Conservation (phyloP, 2,113 vertebrate species). For the Odocoileus virginianus region DNA sequence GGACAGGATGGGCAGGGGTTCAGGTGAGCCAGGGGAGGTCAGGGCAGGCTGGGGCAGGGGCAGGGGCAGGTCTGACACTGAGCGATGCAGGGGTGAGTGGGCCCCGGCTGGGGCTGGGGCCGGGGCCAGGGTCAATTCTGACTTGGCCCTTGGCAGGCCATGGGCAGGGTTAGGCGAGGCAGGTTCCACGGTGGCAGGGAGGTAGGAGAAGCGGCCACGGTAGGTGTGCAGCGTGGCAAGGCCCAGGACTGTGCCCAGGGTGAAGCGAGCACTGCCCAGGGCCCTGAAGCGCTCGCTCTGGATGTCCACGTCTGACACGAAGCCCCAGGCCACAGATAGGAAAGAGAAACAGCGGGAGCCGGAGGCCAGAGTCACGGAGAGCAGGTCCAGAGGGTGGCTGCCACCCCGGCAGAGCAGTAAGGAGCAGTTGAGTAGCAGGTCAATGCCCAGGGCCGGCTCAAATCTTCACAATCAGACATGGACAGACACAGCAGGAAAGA, state of each 20-base stretch:
- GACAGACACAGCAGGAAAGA: not conserved
- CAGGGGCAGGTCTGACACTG: slow-evolving; percentile 87
- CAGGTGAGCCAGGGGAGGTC: slow-evolving; percentile 65
- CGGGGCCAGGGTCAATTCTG: slow-evolving; percentile 82
- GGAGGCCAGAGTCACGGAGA: slow-evolving; percentile 89
- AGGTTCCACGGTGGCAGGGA: slow-evolving; percentile 77
- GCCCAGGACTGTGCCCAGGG: slow-evolving; percentile 87
- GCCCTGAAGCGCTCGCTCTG: slow-evolving; percentile 92
- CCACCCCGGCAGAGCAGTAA: slow-evolving; percentile 90
- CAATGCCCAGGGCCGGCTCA: slow-evolving; percentile 88
- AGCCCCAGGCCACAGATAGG: slow-evolving; percentile 93
- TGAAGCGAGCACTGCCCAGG: slow-evolving; percentile 90
- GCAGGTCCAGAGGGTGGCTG: slow-evolving; percentile 87
- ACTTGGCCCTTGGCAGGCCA: slow-evolving; percentile 79
- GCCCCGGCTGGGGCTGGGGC: slow-evolving; percentile 79
- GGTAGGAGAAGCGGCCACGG: slow-evolving; percentile 90
- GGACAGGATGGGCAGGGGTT: slow-evolving; percentile 77
- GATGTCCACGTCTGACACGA: slow-evolving; percentile 93
- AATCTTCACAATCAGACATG: slow-evolving; percentile 77
- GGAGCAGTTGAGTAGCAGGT: slow-evolving; percentile 91
- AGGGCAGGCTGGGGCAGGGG: slow-evolving; percentile 69
- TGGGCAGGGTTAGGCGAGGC: slow-evolving; percentile 78
- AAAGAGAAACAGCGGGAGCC: slow-evolving; percentile 87
- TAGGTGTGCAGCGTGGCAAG: slow-evolving; percentile 90
- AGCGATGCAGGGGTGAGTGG: slow-evolving; percentile 87